Evolutionary conservation across 2,888 invertebrate species (phyloP).

Genomic region (Tridacna crocea): DNA sequence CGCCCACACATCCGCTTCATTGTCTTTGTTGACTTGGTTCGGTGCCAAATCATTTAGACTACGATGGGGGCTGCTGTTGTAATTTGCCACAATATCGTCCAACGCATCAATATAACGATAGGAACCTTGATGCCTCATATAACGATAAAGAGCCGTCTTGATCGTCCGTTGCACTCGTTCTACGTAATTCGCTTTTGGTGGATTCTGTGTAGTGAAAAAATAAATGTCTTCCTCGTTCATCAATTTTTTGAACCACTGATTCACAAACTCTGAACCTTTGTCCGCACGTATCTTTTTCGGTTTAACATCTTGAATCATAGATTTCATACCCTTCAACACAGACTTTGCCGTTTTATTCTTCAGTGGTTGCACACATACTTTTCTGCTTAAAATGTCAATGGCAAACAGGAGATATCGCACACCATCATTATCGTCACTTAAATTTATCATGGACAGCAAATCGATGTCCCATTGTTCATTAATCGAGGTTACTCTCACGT

Average conservation of each 20-base stretch:
- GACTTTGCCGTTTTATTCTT: constrained; percentile 39
- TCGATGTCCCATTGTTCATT: constrained; percentile 51
- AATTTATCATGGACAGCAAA: constrained; percentile 40
- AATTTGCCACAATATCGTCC: constrained; percentile 21
- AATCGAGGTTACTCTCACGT: constrained; percentile 42
- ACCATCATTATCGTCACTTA: constrained; percentile 45
- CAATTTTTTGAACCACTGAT: constrained; percentile 29
- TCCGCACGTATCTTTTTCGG: constrained; percentile 33
- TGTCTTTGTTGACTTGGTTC: constrained; percentile 29
- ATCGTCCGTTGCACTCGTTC: constrained; percentile 34
- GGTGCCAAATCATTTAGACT: constrained; percentile 35
- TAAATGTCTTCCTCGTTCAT: constrained; percentile 37
- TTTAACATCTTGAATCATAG: constrained; percentile 30
- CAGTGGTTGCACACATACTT: constrained; percentile 48
- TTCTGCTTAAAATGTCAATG: constrained; percentile 48
- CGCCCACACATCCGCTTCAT: constrained; percentile 50
- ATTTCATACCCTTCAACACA: constrained; percentile 36
- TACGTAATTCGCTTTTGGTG: constrained; percentile 29
- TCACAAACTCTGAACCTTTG: constrained; percentile 34
- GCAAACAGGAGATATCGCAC: constrained; percentile 45
- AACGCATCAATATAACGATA: constrained; percentile 23
- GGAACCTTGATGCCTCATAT: constrained; percentile 24
- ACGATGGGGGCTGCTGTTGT: constrained; percentile 34
- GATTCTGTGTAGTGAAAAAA: constrained; percentile 33
- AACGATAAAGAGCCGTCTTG: constrained; percentile 13